Conservation (phyloP, 2,797 vertebrate species). For the Semotilus atromaculatus region DNA sequence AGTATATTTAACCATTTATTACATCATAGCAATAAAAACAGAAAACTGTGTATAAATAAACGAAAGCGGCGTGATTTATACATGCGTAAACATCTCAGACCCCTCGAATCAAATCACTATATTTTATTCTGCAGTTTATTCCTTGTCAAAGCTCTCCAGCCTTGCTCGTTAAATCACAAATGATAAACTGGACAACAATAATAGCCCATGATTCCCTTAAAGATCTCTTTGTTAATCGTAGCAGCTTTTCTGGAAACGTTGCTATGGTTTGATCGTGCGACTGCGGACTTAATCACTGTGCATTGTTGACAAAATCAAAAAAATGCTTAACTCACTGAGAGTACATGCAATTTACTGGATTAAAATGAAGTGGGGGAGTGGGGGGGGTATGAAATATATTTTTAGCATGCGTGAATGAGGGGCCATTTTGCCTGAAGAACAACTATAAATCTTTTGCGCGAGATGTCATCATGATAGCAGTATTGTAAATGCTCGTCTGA, state of each 20-base stretch:
- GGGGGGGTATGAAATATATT: not conserved
- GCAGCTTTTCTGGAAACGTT: constrained; percentile 2
- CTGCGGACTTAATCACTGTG: constrained; percentile 10
- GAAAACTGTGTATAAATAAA: not conserved
- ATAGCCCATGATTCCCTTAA: not conserved
- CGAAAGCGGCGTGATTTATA: not conserved
- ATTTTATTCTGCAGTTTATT: not conserved
- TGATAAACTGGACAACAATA: not conserved
- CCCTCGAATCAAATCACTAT: not conserved
- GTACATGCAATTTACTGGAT: constrained; percentile 11
- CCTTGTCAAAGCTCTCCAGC: not conserved
- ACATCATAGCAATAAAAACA: not conserved
- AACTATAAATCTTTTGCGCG: not conserved
- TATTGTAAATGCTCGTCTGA: not conserved
- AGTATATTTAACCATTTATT: not conserved
- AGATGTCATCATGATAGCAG: not conserved
- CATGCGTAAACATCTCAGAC: not conserved
- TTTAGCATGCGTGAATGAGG: not conserved
- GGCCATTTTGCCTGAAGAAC: not conserved
- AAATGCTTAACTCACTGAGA: not conserved
- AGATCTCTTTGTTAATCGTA: not conserved
- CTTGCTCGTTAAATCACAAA: not conserved
- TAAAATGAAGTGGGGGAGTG: not conserved
- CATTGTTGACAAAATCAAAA: constrained; percentile 1
- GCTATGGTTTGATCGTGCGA: not conserved